A percentile compares a stretch with the other conserved stretches of the same genome.
phyloP scores from a whole-genome alignment of 2,888 invertebrate genomes.

The Coleophora deauratella region DNA sequence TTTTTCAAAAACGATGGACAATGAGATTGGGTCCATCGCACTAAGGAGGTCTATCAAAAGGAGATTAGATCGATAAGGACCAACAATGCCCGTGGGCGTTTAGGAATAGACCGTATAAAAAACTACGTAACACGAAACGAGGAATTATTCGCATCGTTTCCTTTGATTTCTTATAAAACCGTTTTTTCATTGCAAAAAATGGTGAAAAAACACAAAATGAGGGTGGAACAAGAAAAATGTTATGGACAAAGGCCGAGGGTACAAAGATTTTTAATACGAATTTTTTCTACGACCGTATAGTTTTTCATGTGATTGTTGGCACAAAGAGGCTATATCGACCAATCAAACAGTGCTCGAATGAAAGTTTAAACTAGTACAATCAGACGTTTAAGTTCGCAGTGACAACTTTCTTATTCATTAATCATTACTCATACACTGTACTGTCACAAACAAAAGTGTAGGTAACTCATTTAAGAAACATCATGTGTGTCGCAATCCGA shows the following conservation, averaged over 20 bases:
- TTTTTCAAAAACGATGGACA: slow-evolving; percentile 52
- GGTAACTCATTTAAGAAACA: slow-evolving; percentile 22
- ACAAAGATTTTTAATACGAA: slow-evolving; percentile 51
- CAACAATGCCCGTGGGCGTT: slow-evolving; percentile 64
- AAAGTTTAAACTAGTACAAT: no score
- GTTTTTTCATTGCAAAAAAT: slow-evolving; percentile 61
- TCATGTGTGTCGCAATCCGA: slow-evolving; percentile 33
- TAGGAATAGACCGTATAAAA: slow-evolving; percentile 46
- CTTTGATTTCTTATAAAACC: slow-evolving; percentile 65
- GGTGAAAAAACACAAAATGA: slow-evolving; percentile 47
- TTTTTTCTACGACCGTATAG: slow-evolving; percentile 54
- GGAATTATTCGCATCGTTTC: slow-evolving; percentile 73
- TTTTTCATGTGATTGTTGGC: slow-evolving; percentile 28
- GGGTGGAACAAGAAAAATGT: slow-evolving; percentile 55
- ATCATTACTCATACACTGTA: slow-evolving; percentile 23
- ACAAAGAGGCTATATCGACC: not conserved
- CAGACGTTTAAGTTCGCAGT: no score
- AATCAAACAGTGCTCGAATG: not conserved
- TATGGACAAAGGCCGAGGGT: slow-evolving; percentile 62
- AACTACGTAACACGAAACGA: slow-evolving; percentile 68
- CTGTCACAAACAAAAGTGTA: slow-evolving; percentile 31
- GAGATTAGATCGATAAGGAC: slow-evolving; percentile 66
- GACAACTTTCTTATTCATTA: no score
- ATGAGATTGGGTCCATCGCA: slow-evolving; percentile 53
- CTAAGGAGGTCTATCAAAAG: slow-evolving; percentile 66